These are phyloP conservation scores for Avahi laniger DNA, from an alignment of 2,797 vertebrate genomes.

Conservation along the genomic window DNA sequence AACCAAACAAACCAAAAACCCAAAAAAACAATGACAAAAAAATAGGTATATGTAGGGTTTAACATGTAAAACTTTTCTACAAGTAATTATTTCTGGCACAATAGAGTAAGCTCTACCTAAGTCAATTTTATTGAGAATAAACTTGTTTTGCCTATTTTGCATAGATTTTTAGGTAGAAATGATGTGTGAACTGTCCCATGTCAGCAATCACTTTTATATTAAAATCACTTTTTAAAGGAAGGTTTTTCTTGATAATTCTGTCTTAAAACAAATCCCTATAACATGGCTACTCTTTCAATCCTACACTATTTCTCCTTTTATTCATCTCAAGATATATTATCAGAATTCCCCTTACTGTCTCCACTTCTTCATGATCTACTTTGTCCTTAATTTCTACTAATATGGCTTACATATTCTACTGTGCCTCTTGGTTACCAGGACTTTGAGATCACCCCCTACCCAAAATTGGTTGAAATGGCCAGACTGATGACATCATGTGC, in stretches of 20 bases:
- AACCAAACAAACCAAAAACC: not conserved
- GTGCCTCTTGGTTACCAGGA: not conserved
- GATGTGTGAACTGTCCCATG: not conserved
- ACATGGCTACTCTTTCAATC: not conserved
- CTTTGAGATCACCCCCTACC: not conserved
- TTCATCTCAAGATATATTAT: not conserved
- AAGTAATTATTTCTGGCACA: not conserved
- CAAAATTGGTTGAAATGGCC: not conserved
- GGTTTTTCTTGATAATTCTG: not conserved
- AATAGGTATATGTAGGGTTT: not conserved
- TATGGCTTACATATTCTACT: not conserved
- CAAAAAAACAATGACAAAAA: not conserved
- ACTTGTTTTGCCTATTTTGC: not conserved
- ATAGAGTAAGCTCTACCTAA: not conserved
- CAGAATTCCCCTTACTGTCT: not conserved
- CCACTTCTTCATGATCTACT: not conserved
- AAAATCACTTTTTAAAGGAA: not conserved
- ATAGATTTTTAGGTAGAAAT: not conserved
- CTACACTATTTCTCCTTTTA: not conserved
- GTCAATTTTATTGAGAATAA: not conserved
- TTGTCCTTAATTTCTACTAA: not conserved
- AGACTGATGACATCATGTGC: not conserved
- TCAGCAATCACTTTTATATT: not conserved
- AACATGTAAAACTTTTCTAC: not conserved
- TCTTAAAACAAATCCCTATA: not conserved